phyloP scores from a whole-genome alignment of 1,140 invertebrate genomes.

The Drepana arcuata region DNA sequence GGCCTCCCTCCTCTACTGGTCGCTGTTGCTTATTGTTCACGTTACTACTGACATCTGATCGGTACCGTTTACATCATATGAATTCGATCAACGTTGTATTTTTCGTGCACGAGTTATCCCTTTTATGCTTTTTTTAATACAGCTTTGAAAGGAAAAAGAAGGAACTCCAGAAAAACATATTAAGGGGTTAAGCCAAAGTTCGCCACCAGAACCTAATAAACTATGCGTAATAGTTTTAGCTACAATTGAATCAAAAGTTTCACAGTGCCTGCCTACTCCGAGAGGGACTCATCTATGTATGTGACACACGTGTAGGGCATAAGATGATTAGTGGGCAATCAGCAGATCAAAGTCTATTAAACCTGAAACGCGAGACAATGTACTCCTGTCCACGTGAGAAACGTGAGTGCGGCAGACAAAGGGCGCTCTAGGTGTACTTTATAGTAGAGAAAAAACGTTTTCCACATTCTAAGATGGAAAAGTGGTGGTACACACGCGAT shows the following conservation, averaged over 20 bases:
- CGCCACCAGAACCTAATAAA: no score
- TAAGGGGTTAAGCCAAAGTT: no score
- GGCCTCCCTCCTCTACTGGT: slow-evolving; percentile 36
- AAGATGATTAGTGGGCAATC: slow-evolving; percentile 39
- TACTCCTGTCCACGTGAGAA: slow-evolving; percentile 37
- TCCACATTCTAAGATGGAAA: slow-evolving; percentile 43
- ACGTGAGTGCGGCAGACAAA: slow-evolving; percentile 40
- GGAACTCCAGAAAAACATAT: no score
- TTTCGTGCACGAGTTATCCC: no score
- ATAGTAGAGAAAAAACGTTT: slow-evolving; percentile 32
- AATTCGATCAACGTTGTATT: background rate
- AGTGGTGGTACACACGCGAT: slow-evolving; percentile 54
- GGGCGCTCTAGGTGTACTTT: no score
- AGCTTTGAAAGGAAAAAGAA: no score
- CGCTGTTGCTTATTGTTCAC: slow-evolving; percentile 44
- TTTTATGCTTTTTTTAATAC: no score
- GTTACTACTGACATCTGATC: slow-evolving; percentile 13
- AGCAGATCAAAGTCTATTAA: slow-evolving; percentile 26
- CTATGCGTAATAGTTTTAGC: no score
- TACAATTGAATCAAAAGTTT: no score
- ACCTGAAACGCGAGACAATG: slow-evolving; percentile 35
- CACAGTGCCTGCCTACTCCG: no score
- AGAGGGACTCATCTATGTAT: no score
- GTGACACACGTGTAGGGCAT: slow-evolving; percentile 22
- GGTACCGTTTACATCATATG: slow-evolving; percentile 13